phyloP scores from a whole-genome alignment of 2,113 vertebrate species.

The Lasiurus borealis region DNA sequence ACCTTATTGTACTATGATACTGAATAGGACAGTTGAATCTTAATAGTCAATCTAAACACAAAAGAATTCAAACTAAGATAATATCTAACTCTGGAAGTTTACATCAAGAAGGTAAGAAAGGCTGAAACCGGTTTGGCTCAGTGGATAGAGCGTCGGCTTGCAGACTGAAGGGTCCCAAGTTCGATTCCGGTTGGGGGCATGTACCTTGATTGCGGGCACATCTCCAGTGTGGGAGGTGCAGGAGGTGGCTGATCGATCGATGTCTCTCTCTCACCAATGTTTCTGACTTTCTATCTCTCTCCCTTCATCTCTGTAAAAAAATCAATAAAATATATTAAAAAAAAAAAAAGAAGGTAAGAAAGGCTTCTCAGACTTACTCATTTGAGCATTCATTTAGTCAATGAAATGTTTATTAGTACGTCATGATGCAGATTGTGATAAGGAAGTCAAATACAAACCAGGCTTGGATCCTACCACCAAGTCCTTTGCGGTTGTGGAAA shows the following conservation, averaged over 20 bases:
- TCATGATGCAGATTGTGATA: neutral
- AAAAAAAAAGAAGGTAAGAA: neutral
- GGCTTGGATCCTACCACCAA: neutral
- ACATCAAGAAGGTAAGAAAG: neutral
- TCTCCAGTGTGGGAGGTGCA: too few relatives aligned
- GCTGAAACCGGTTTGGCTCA: too few relatives aligned
- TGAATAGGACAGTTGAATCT: neutral
- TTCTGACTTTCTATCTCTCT: too few relatives aligned
- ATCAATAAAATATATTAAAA: too few relatives aligned
- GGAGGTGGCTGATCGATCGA: too few relatives aligned
- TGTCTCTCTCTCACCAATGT: too few relatives aligned
- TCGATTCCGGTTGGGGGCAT: too few relatives aligned
- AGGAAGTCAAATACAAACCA: neutral
- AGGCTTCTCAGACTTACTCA: neutral
- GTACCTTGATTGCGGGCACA: too few relatives aligned
- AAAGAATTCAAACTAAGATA: slow-evolving; percentile 23
- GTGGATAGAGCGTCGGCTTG: too few relatives aligned
- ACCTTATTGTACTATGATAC: neutral
- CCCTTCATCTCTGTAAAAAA: too few relatives aligned
- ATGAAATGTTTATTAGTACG: neutral
- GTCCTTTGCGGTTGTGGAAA: neutral
- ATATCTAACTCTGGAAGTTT: neutral
- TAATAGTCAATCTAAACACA: slow-evolving; percentile 9
- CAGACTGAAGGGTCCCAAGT: too few relatives aligned
- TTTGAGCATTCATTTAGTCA: neutral